These are phyloP conservation scores for Sebastes itinus DNA, from an alignment of 2,797 vertebrate species.

Conservation along the genomic window DNA sequence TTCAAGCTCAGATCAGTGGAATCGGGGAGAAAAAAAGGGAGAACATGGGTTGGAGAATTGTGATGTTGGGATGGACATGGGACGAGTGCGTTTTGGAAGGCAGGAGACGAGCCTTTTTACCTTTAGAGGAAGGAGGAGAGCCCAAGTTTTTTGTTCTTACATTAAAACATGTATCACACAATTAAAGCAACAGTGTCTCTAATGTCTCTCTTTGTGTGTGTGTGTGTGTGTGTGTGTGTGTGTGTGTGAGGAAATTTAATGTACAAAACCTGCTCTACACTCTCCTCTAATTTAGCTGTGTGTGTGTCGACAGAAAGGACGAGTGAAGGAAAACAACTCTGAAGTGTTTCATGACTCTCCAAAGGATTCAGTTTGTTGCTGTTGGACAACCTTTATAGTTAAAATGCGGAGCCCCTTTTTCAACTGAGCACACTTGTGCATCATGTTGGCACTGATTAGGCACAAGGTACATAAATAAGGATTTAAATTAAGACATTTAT, in stretches of 20 bases:
- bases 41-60: slow-evolving; percentile 86
- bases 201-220: slow-evolving; percentile 48
- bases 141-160: slow-evolving; percentile 80
- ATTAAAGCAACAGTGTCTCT: slow-evolving; percentile 76
- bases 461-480: slow-evolving; percentile 2
- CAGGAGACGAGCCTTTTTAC: slow-evolving; percentile 81
- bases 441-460: slow-evolving; percentile 4
- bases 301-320: slow-evolving; percentile 44
- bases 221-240: slow-evolving; percentile 20
- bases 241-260: slow-evolving; percentile 42
- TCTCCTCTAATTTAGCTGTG: slow-evolving; percentile 66
- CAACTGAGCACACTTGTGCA: not conserved
- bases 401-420: slow-evolving; percentile 24
- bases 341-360: slow-evolving; percentile 51
- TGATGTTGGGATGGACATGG: slow-evolving; percentile 89
- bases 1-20: slow-evolving; percentile 96
- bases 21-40: slow-evolving; percentile 74
- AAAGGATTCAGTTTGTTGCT: slow-evolving; percentile 34
- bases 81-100: slow-evolving; percentile 77
- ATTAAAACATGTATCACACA: slow-evolving; percentile 74
- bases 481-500: slow-evolving; percentile 8
- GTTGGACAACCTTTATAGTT: slow-evolving; percentile 42
- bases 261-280: slow-evolving; percentile 61
- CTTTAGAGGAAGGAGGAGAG: slow-evolving; percentile 79
- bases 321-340: slow-evolving; percentile 55